Evolutionary conservation across 2,113 vertebrate genomes (phyloP).

Genomic region (Chloropsis cyanopogon): DNA sequence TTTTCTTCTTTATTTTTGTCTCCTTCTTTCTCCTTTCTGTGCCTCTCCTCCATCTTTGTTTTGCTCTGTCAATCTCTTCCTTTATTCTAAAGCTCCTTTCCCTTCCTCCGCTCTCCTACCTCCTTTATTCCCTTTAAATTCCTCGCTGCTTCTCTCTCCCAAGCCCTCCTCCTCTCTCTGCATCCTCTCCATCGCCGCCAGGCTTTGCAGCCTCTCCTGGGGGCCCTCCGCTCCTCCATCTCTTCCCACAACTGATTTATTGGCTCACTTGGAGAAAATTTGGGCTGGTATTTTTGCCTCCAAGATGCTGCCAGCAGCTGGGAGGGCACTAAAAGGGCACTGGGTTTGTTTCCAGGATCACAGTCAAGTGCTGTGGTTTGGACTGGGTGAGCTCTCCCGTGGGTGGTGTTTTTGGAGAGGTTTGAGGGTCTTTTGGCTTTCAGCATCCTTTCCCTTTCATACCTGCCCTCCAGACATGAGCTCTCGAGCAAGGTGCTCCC

Average conservation of each 20-base stretch:
- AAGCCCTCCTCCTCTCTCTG: background rate
- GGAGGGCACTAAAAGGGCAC: background rate
- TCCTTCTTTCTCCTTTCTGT: background rate
- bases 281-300: background rate
- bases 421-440: background rate
- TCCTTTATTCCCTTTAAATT: constrained; percentile 1
- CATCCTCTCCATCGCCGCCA: background rate
- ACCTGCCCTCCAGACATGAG: background rate
- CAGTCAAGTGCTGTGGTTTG: background rate
- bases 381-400: background rate
- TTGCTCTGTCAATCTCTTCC: constrained; percentile 6
- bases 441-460: background rate
- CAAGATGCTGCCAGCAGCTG: background rate
- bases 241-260: constrained; percentile 33
- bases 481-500: background rate
- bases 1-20: background rate
- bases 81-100: constrained; percentile 7
- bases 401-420: background rate
- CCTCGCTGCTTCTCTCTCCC: background rate
- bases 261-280: background rate
- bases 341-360: background rate
- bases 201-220: background rate
- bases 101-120: background rate
- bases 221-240: background rate
- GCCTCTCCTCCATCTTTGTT: constrained; percentile 35